Conservation (phyloP, 2,797 vertebrate species). For the Hylomyscus alleni region DNA sequence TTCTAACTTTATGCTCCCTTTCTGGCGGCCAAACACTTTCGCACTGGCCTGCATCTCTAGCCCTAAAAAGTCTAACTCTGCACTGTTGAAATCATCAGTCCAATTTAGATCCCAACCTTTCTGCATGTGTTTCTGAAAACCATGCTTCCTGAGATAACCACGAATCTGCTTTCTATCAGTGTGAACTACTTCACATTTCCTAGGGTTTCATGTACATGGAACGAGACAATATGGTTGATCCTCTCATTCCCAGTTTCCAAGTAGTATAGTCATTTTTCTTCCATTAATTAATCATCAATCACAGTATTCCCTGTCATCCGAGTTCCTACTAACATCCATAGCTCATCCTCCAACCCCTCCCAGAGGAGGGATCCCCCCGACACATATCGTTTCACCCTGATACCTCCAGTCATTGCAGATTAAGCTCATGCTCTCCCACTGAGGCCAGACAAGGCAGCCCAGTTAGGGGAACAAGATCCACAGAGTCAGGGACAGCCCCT, state of each 20-base stretch:
- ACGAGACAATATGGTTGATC: background rate
- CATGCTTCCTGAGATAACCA: background rate
- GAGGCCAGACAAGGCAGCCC: background rate
- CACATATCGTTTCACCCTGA: background rate
- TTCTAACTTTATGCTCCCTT: background rate
- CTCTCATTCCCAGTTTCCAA: background rate
- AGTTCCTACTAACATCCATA: background rate
- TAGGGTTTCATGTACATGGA: constrained; percentile 21
- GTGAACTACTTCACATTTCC: constrained; percentile 24
- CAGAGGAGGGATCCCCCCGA: background rate
- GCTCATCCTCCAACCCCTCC: background rate
- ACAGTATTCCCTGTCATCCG: background rate
- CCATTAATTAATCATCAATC: background rate
- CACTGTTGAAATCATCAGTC: background rate
- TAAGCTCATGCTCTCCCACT: background rate
- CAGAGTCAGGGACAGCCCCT: background rate
- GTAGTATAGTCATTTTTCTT: background rate
- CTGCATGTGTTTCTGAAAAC: background rate
- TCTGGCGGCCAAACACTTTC: background rate
- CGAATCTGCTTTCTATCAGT: constrained; percentile 7
- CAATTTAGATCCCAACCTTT: background rate
- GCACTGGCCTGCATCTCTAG: background rate
- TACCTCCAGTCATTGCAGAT: background rate
- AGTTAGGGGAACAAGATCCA: background rate
- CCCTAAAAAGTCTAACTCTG: background rate